Conservation (phyloP, 2,113 vertebrate genomes). For the Pluvianellus socialis region DNA sequence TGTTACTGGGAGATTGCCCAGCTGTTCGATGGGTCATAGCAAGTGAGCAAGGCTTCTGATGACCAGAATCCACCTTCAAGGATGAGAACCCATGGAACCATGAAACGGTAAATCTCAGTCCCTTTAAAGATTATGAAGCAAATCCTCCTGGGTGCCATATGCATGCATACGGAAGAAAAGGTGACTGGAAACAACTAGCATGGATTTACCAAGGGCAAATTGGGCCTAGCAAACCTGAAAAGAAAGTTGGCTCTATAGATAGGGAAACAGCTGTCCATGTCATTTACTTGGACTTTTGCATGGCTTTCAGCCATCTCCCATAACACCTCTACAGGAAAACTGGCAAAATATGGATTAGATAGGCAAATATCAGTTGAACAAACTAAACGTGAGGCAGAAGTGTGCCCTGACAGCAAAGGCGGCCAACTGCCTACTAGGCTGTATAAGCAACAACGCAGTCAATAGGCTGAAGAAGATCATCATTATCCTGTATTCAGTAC, state of each 20-base stretch:
- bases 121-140: background rate
- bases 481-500: background rate
- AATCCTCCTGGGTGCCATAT: background rate
- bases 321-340: background rate
- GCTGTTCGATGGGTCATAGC: background rate
- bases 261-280: background rate
- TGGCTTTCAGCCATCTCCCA: background rate
- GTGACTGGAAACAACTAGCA: background rate
- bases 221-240: background rate
- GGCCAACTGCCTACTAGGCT: background rate
- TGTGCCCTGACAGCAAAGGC: background rate
- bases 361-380: background rate
- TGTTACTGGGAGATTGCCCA: background rate
- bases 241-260: background rate
- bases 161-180: rapidly evolving
- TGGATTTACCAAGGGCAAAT: background rate
- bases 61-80: background rate
- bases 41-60: background rate
- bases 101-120: background rate
- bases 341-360: background rate
- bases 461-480: background rate
- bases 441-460: background rate
- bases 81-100: background rate
- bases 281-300: background rate
- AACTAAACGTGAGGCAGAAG: background rate